These are phyloP conservation scores for Teleiodes luculella DNA, from an alignment of 2,888 invertebrate genomes.

Conservation along the genomic window DNA sequence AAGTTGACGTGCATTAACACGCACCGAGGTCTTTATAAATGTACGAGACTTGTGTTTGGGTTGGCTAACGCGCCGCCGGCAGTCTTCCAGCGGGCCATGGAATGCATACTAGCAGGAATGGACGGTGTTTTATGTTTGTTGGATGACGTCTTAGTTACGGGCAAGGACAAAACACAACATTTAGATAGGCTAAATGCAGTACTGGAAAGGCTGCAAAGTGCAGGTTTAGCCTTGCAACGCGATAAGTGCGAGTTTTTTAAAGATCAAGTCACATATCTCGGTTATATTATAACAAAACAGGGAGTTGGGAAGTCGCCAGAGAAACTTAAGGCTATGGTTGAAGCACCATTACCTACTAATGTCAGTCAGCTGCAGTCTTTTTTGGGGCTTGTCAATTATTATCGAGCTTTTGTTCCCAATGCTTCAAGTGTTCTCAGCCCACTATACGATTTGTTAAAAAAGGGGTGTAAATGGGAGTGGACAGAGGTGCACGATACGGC, in stretches of 20 bases:
- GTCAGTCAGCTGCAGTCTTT: neutral
- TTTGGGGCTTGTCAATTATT: conserved; percentile 1
- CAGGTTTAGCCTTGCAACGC: neutral
- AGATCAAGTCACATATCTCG: no score
- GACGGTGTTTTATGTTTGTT: no score
- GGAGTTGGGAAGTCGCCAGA: neutral
- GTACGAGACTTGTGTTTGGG: no score
- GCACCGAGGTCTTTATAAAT: no score
- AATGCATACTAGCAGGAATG: no score
- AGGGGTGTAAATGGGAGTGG: neutral
- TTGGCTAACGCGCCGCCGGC: no score
- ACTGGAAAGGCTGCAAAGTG: neutral
- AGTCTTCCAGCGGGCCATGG: no score
- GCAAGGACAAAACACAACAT: neutral
- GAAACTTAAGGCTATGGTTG: neutral
- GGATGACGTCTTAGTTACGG: no score
- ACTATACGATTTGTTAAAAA: neutral
- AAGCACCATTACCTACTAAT: neutral
- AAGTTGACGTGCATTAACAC: no score
- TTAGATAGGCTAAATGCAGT: neutral
- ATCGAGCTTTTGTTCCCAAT: neutral
- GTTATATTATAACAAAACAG: no score
- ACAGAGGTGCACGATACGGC: conserved; percentile 6
- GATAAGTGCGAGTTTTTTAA: no score
- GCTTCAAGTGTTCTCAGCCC: neutral